These are phyloP conservation scores for Dicranocentrus wangi DNA, from an alignment of 2,888 invertebrate genomes.

Conservation along the genomic window DNA sequence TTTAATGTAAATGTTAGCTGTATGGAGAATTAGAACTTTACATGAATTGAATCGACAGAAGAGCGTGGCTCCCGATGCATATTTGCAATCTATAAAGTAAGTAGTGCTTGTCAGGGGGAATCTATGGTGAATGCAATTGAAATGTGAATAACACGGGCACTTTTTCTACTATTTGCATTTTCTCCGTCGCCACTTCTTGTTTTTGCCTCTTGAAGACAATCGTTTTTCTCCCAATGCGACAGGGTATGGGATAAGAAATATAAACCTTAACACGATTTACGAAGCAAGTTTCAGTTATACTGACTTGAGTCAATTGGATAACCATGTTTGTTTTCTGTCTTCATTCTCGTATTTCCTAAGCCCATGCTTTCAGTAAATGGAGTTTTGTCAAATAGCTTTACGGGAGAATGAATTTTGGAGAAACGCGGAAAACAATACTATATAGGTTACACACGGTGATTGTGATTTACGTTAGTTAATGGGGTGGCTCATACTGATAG, in stretches of 20 bases:
- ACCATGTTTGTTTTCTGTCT: slow-evolving; percentile 40
- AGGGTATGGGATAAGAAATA: slow-evolving; percentile 46
- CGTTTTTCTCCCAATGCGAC: not conserved
- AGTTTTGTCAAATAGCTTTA: slow-evolving; percentile 36
- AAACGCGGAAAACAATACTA: slow-evolving; percentile 34
- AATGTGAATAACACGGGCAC: too few species aligned
- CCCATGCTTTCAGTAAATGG: slow-evolving; percentile 21
- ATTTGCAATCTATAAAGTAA: too few species aligned
- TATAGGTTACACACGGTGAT: slow-evolving; percentile 56
- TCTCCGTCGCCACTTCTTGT: too few species aligned
- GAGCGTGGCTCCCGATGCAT: too few species aligned
- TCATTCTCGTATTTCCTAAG: slow-evolving; percentile 18
- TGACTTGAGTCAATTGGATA: slow-evolving; percentile 44
- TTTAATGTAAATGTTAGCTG: too few species aligned
- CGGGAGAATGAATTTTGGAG: slow-evolving; percentile 31
- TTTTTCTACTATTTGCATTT: too few species aligned
- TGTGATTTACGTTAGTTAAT: slow-evolving; percentile 33
- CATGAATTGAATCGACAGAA: too few species aligned
- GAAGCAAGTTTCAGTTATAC: slow-evolving; percentile 21
- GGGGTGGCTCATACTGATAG: too few species aligned
- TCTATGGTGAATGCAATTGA: too few species aligned
- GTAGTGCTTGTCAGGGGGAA: not conserved
- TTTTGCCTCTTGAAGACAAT: too few species aligned
- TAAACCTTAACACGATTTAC: slow-evolving; percentile 5
- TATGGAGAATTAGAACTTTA: too few species aligned